Base-by-base conservation (phyloP, 2,797 vertebrate species). In the Kryptolebias ocellatus region DNA sequence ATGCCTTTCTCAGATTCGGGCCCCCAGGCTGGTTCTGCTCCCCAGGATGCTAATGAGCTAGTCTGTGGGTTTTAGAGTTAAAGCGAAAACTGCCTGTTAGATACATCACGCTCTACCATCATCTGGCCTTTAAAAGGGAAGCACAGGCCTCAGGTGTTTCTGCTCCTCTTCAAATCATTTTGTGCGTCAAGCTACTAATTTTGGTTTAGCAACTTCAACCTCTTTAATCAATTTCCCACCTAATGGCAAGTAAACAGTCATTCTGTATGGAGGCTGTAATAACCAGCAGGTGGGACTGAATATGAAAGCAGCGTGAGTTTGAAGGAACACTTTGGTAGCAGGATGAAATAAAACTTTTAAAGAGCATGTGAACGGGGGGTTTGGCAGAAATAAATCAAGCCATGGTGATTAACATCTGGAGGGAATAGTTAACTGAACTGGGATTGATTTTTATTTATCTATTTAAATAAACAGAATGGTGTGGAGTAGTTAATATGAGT, bases 21-120 rank as follows among this genome's bases (percentile, higher is more conserved):
- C 47, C 67, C 58, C 31, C 64, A 51, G 62, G 70, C 54, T 29
- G 57, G 31, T 61, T 64, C 64, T 37, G 60, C 70, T 79, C 69
- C 16, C 64, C 3, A 1, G 67, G 80, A 82, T 78, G 61, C 65
- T 80, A 74, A 87, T 79, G 72, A 78, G 61, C 68, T 9, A 1
- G 49, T 62, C 54, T 71, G 62, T 53, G 10, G 52, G 67, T 34
- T 60, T 64, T 55, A 50, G 54, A 75, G 63, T 44, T 53, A 63
- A 58, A 37, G 54, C 74, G 51, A 70, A 75, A 72, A 64, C 70
- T 60, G 59, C 60, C 15, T 49, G 58, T 68, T 61, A 28, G 63
- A 60, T 42, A 5, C 53, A 50, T 54, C 64, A 44, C 53, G 44
- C 16, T 67, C 46, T 24, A 46, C 64, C 29, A 12, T 65, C 62